These are phyloP conservation scores for Strigamia transsilvanica DNA, from an alignment of 2,888 invertebrate species.

Conservation along the genomic window DNA sequence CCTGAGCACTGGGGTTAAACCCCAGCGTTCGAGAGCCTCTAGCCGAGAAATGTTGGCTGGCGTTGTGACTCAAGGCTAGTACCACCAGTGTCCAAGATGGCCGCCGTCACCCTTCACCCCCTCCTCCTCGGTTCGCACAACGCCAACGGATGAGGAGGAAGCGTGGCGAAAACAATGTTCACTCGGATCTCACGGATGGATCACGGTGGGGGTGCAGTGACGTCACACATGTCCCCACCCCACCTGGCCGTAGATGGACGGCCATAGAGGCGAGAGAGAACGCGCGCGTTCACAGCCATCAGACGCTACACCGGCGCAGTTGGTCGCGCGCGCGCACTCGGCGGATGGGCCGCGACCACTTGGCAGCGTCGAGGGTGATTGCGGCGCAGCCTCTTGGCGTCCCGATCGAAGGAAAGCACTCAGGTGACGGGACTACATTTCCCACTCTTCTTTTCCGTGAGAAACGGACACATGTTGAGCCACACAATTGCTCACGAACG, in stretches of 20 bases:
- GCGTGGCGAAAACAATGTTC: constrained; percentile 19
- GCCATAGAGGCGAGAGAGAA: constrained; percentile 37
- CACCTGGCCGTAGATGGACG: constrained; percentile 37
- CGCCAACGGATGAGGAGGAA: constrained; percentile 20
- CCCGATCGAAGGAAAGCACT: constrained; percentile 36
- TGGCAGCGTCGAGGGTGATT: constrained; percentile 36
- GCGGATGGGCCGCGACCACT: constrained; percentile 43
- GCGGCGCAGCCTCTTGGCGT: constrained; percentile 44
- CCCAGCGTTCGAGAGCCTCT: constrained; percentile 97
- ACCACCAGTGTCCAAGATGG: constrained; percentile 59
- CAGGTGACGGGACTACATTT: constrained; percentile 21
- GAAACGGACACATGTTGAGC: constrained; percentile 24
- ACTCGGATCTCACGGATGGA: constrained; percentile 46
- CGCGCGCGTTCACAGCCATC: constrained; percentile 49
- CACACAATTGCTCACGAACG: not conserved
- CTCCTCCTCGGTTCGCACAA: not conserved
- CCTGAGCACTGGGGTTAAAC: constrained; percentile 96
- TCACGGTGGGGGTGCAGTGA: constrained; percentile 35
- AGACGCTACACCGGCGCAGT: constrained; percentile 49
- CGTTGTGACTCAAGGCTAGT: constrained; percentile 63
- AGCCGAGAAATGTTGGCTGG: constrained; percentile 92
- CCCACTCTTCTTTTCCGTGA: constrained; percentile 12
- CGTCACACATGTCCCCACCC: constrained; percentile 45
- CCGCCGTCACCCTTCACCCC: constrained; percentile 56
- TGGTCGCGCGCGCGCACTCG: constrained; percentile 47